A percentile compares a stretch with the other conserved stretches of the same genome.
Conservation (phyloP, 2,113 vertebrate genomes). For the Podarcis muralis region DNA sequence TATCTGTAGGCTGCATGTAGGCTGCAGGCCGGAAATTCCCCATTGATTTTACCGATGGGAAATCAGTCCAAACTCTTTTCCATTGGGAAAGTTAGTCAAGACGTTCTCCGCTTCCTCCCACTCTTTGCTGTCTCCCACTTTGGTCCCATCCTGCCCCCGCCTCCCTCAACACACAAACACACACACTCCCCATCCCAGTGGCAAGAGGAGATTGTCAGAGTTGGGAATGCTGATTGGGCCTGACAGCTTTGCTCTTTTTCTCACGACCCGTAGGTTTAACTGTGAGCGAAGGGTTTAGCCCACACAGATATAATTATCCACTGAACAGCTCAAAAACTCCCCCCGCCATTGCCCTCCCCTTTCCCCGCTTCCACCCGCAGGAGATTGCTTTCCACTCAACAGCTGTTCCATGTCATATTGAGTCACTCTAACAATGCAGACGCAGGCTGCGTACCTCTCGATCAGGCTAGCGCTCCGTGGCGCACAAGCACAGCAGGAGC, state of each 20-base stretch:
- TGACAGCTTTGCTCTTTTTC: constrained; percentile 85
- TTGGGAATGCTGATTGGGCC: constrained; percentile 74
- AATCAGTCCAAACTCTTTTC: background rate
- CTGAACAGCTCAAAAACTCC: background rate
- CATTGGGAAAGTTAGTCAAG: background rate
- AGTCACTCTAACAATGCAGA: rapidly evolving
- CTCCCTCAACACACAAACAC: background rate
- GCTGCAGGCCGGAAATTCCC: too few species aligned
- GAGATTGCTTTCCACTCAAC: constrained; percentile 30
- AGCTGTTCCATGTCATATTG: constrained; percentile 62
- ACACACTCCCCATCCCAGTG: background rate
- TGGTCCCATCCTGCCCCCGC: background rate
- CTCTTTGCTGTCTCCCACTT: background rate
- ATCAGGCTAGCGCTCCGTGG: rapidly evolving
- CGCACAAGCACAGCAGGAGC: background rate
- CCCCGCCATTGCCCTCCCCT: too few species aligned
- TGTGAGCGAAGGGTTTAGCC: constrained; percentile 25
- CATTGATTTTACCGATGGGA: too few species aligned
- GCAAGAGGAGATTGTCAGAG: constrained; percentile 36
- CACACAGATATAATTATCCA: background rate
- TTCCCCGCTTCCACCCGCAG: background rate
- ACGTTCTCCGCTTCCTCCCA: background rate
- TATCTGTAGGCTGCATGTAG: too few species aligned
- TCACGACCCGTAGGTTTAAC: constrained; percentile 65
- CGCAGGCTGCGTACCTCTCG: background rate